Conservation (phyloP, 1,140 invertebrate genomes). For the Eubasilissa regina region DNA sequence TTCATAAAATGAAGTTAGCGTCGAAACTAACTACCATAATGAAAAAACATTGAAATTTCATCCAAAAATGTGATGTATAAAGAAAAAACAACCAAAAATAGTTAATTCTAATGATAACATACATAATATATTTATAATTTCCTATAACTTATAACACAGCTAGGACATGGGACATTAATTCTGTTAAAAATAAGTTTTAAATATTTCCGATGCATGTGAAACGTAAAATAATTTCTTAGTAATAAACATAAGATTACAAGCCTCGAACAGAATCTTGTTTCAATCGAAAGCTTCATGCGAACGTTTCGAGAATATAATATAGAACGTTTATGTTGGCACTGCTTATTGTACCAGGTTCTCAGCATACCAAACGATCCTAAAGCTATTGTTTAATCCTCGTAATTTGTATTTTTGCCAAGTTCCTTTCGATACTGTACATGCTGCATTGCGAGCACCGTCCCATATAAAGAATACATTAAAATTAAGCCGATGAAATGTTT, state of each 20-base stretch:
- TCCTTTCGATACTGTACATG: neutral
- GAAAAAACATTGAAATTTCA: constrained; percentile 30
- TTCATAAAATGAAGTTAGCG: constrained; percentile 52
- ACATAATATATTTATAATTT: constrained; percentile 51
- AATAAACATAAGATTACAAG: constrained; percentile 20
- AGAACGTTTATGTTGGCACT: constrained; percentile 25
- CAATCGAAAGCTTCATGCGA: constrained; percentile 1
- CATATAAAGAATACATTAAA: constrained; percentile 35
- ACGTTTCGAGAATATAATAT: constrained; percentile 6
- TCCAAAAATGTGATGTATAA: neutral
- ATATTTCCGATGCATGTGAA: constrained; percentile 19
- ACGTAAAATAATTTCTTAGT: constrained; percentile 30
- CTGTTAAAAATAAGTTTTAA: constrained; percentile 37
- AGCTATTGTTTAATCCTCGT: neutral
- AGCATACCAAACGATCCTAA: constrained; percentile 1
- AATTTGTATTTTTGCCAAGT: constrained; percentile 2
- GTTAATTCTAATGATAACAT: constrained; percentile 49
- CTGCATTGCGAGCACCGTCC: constrained; percentile 20
- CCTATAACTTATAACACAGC: constrained; percentile 48
- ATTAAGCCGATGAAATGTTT: constrained; percentile 1
- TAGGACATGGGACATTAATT: constrained; percentile 37
- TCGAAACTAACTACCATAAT: constrained; percentile 45
- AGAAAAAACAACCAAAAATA: constrained; percentile 39
- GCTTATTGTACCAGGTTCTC: constrained; percentile 24
- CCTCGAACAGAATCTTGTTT: constrained; percentile 22